Evolutionary conservation across 2,888 invertebrate species (phyloP).

Genomic region (Xestobium rufovillosum): DNA sequence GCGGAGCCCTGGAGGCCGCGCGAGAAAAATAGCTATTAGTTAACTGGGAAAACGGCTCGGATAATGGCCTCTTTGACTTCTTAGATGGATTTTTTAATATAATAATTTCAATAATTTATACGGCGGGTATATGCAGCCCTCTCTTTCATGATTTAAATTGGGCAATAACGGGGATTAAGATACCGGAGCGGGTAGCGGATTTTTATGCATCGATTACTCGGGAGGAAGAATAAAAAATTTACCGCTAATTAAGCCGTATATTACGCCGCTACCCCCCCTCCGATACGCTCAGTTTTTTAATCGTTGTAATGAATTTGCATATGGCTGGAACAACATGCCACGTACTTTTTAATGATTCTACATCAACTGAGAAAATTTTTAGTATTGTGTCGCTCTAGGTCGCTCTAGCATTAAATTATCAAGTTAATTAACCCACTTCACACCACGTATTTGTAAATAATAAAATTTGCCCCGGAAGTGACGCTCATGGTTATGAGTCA

Average conservation of each 20-base stretch:
- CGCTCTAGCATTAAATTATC: no score
- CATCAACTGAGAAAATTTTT: no score
- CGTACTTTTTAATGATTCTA: no score
- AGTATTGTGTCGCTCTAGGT: no score
- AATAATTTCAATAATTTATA: slow-evolving; percentile 59
- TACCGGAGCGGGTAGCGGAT: slow-evolving; percentile 19
- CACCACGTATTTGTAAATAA: no score
- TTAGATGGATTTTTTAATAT: slow-evolving; percentile 68
- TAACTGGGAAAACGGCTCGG: slow-evolving; percentile 40
- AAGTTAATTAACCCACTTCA: no score
- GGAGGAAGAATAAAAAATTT: not conserved
- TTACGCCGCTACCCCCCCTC: no score
- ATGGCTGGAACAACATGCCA: no score
- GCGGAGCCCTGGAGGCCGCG: slow-evolving; percentile 27
- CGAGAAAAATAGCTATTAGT: slow-evolving; percentile 42
- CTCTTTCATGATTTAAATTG: slow-evolving; percentile 46
- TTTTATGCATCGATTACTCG: slow-evolving; percentile 35
- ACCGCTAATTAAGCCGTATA: not conserved
- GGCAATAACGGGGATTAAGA: slow-evolving; percentile 44
- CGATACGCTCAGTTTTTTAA: no score
- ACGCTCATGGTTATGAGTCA: no score
- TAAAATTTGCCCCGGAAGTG: no score
- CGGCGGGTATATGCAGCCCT: slow-evolving; percentile 25
- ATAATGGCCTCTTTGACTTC: slow-evolving; percentile 58
- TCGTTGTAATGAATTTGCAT: no score